These are phyloP conservation scores for Poecile montanus DNA, from an alignment of 2,797 vertebrate genomes.

Conservation along the genomic window DNA sequence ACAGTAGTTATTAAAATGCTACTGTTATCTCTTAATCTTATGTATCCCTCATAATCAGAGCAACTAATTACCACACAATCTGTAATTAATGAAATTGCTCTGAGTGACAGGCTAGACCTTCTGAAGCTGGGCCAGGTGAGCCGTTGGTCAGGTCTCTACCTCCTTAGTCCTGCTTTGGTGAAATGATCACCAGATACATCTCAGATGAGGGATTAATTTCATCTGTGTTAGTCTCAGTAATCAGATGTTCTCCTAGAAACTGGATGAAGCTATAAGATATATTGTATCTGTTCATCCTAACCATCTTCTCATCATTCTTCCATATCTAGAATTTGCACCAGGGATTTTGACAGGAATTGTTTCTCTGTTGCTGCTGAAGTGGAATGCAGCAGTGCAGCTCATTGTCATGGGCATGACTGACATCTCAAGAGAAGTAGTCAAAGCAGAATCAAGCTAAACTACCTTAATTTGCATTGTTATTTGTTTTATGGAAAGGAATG, in stretches of 20 bases:
- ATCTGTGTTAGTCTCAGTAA: not conserved
- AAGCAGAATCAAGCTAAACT: conserved; percentile 6
- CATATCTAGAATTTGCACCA: not conserved
- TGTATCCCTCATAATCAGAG: not conserved
- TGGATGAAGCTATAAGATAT: not conserved
- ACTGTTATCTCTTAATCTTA: not conserved
- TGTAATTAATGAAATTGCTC: not conserved
- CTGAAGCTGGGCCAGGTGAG: not conserved
- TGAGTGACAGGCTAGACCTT: not conserved
- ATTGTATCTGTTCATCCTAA: not conserved
- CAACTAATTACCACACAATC: not conserved
- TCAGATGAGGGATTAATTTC: not conserved
- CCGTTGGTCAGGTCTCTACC: not conserved
- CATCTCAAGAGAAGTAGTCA: not conserved
- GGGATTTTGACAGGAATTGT: not conserved
- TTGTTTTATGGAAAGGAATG: not conserved
- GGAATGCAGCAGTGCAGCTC: not conserved
- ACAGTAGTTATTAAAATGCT: not conserved
- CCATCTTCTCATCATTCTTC: not conserved
- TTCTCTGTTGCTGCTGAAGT: not conserved
- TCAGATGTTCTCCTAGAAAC: not conserved
- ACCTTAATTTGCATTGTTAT: not conserved
- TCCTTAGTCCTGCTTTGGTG: not conserved
- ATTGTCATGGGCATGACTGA: not conserved
- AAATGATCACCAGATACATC: not conserved